Evolutionary conservation across 2,888 invertebrate genomes (phyloP).

Genomic region (Odontocerum albicorne): DNA sequence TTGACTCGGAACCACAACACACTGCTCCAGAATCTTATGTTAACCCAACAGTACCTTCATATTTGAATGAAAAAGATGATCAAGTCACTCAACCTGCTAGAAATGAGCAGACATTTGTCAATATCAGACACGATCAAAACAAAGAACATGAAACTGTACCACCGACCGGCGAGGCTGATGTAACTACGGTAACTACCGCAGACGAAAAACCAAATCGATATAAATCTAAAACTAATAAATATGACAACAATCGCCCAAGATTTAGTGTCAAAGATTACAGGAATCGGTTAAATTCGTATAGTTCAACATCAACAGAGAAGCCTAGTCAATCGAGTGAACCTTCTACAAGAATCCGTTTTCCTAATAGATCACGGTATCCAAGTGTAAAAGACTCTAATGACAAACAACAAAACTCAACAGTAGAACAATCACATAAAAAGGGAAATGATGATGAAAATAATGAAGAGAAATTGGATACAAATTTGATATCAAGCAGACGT

Average conservation of each 20-base stretch:
- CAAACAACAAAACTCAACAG: slow-evolving; percentile 41
- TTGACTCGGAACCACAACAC: slow-evolving; percentile 10
- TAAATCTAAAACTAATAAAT: slow-evolving; percentile 56
- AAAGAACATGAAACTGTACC: slow-evolving; percentile 35
- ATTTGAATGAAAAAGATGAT: slow-evolving; percentile 19
- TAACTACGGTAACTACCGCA: too few relatives aligned
- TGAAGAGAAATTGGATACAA: slow-evolving; percentile 44
- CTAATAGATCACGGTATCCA: slow-evolving; percentile 52
- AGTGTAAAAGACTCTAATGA: slow-evolving; percentile 46
- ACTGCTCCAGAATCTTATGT: slow-evolving; percentile 12
- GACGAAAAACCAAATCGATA: slow-evolving; percentile 39
- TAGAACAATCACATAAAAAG: slow-evolving; percentile 49
- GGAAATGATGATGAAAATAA: slow-evolving; percentile 43
- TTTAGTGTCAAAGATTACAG: slow-evolving; percentile 79
- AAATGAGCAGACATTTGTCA: slow-evolving; percentile 25
- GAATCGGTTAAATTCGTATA: slow-evolving; percentile 59
- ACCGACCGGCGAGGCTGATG: neutral
- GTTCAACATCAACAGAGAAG: slow-evolving; percentile 54
- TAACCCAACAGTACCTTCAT: slow-evolving; percentile 20
- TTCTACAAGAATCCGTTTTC: slow-evolving; percentile 51
- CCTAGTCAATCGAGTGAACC: slow-evolving; percentile 42
- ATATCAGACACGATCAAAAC: too few relatives aligned
- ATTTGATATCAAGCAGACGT: slow-evolving; percentile 4
- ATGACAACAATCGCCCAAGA: slow-evolving; percentile 65
- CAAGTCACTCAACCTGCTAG: slow-evolving; percentile 25